These are phyloP conservation scores for Drosophila ochracea DNA, from an alignment of 2,888 invertebrate species.

Conservation along the genomic window DNA sequence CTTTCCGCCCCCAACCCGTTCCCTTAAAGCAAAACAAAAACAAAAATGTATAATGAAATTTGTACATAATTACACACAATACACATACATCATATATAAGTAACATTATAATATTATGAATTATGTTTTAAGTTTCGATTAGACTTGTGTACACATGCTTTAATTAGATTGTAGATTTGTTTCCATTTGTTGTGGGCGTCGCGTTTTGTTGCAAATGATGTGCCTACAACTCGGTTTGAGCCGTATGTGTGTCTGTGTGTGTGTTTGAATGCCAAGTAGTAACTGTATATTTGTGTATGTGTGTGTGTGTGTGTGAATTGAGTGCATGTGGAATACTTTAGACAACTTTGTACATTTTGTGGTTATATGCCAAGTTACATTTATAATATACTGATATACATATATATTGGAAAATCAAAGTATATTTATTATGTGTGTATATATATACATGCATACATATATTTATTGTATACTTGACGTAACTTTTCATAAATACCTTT, in stretches of 20 bases:
- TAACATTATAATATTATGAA: conserved; percentile 34
- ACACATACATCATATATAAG: conserved; percentile 41
- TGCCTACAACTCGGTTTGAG: conserved; percentile 72
- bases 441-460: conserved; percentile 49
- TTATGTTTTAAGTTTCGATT: conserved; percentile 49
- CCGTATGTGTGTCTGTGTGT: conserved; percentile 25
- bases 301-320: conserved; percentile 31
- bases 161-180: conserved; percentile 78
- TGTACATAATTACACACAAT: conserved; percentile 43
- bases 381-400: conserved; percentile 57
- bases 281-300: conserved; percentile 13
- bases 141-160: conserved; percentile 73
- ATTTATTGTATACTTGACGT: conserved; percentile 49
- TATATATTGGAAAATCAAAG: conserved; percentile 41
- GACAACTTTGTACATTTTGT: conserved; percentile 63
- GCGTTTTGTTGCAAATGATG: conserved; percentile 77
- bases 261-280: conserved; percentile 20
- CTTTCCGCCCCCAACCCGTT: background rate
- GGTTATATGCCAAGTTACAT: conserved; percentile 61
- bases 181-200: conserved; percentile 70
- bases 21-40: conserved; percentile 2
- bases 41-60: conserved; percentile 10
- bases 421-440: conserved; percentile 57
- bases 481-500: conserved; percentile 62
- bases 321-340: conserved; percentile 30